A percentile compares a stretch with the other conserved stretches of the same genome.
phyloP scores from a whole-genome alignment of 2,797 vertebrate species.

The Thamnophis elegans region DNA sequence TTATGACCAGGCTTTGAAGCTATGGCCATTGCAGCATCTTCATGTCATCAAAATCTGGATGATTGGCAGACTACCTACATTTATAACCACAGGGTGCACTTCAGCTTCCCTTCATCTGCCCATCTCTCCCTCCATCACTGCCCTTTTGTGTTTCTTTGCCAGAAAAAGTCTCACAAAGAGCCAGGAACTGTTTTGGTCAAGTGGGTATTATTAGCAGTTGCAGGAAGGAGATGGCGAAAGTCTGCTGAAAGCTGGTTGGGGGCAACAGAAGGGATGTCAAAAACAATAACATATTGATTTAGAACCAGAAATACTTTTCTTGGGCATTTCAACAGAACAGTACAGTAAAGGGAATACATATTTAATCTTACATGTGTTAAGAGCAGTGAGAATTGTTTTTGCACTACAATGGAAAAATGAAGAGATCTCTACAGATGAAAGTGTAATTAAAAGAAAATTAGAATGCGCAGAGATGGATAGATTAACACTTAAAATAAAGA shows the following conservation, averaged over 20 bases:
- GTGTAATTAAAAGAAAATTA: too few relatives aligned
- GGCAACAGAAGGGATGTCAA: not conserved
- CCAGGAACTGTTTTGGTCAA: not conserved
- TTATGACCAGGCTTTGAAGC: not conserved
- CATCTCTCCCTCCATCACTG: not conserved
- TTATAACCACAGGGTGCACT: not conserved
- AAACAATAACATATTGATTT: not conserved
- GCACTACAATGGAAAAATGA: too few relatives aligned
- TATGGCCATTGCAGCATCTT: not conserved
- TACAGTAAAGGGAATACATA: too few relatives aligned
- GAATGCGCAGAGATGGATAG: too few relatives aligned
- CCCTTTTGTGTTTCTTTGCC: not conserved
- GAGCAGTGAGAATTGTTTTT: too few relatives aligned
- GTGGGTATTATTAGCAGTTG: not conserved
- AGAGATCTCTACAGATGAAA: too few relatives aligned
- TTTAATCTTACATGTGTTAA: too few relatives aligned
- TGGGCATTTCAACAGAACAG: too few relatives aligned
- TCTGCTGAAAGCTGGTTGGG: not conserved
- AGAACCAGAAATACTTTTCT: too few relatives aligned
- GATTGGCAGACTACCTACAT: not conserved
- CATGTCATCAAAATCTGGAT: not conserved
- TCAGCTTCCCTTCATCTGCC: not conserved
- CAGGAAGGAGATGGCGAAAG: not conserved
- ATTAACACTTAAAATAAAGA: too few relatives aligned
- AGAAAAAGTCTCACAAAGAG: not conserved